These are phyloP conservation scores for Exaiptasia diaphana DNA, from an alignment of 64 coral and sea anemone genomes.

Conservation along the genomic window DNA sequence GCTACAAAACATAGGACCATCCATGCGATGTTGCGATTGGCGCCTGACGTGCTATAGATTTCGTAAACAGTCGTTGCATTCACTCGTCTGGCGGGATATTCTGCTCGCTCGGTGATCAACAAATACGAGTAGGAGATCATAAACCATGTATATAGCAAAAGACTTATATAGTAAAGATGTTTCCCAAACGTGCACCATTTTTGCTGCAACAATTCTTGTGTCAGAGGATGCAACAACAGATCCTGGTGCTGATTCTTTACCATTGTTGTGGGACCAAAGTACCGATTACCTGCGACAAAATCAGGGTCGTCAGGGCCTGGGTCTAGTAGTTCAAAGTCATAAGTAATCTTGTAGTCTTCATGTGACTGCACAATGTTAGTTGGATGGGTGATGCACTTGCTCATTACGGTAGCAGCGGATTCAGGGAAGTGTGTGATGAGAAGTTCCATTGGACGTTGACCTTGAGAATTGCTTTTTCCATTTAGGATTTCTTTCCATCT, in stretches of 20 bases:
- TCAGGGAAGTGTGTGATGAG: slow-evolving; percentile 76
- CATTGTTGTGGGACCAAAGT: slow-evolving; percentile 51
- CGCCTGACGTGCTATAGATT: no score
- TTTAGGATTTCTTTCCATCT: slow-evolving; percentile 73
- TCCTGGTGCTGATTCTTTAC: background rate
- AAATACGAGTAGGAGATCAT: slow-evolving; percentile 7
- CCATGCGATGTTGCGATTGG: no score
- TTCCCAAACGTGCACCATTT: slow-evolving; percentile 42
- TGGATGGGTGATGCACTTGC: slow-evolving; percentile 40
- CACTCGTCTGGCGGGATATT: no score
- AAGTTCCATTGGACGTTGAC: slow-evolving; percentile 63
- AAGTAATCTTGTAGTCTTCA: slow-evolving; percentile 20
- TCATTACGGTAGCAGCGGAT: slow-evolving; percentile 58
- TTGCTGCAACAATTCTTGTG: slow-evolving; percentile 3
- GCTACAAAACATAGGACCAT: slow-evolving; percentile 59
- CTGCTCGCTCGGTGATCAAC: no score
- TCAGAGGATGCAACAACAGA: slow-evolving; percentile 37
- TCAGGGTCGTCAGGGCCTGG: slow-evolving; percentile 26
- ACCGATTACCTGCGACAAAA: background rate
- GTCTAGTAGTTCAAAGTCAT: slow-evolving; percentile 45
- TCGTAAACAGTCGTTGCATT: no score
- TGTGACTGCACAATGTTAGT: background rate
- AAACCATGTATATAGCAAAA: slow-evolving; percentile 13
- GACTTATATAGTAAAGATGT: slow-evolving; percentile 13
- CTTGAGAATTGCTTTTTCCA: background rate